These are phyloP conservation scores for Cercopithecus mitis DNA, from an alignment of 2,797 vertebrate genomes.

Conservation along the genomic window DNA sequence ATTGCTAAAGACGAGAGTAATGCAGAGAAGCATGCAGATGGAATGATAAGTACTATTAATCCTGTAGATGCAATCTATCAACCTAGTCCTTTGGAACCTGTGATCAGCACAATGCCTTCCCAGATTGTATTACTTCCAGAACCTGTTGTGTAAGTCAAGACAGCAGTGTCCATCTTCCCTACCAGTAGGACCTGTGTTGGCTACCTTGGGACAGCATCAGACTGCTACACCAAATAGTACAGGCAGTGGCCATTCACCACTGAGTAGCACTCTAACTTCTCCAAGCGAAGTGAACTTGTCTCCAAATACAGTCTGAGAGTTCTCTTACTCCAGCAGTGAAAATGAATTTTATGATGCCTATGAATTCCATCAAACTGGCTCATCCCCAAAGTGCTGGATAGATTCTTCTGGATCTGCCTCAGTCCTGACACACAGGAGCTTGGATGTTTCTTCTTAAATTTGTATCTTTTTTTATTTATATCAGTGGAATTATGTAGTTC, in stretches of 20 bases:
- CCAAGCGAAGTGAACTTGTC: not conserved
- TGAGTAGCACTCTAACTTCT: not conserved
- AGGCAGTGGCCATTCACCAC: not conserved
- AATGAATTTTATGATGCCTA: not conserved
- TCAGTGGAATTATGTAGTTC: too few relatives aligned
- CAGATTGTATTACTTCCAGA: not conserved
- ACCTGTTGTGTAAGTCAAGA: not conserved
- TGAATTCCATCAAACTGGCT: not conserved
- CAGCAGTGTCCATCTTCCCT: not conserved
- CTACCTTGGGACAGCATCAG: not conserved
- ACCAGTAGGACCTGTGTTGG: not conserved
- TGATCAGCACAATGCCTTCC: not conserved
- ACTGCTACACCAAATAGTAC: not conserved
- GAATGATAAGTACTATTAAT: not conserved
- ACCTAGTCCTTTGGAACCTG: not conserved
- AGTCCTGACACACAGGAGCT: too few relatives aligned
- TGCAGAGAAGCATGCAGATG: not conserved
- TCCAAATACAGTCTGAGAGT: not conserved
- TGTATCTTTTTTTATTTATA: too few relatives aligned
- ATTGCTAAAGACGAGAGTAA: not conserved
- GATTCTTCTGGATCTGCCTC: too few relatives aligned
- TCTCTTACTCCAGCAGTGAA: not conserved
- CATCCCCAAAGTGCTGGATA: not conserved
- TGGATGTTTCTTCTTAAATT: too few relatives aligned
- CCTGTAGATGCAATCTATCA: not conserved